Base-by-base conservation (phyloP, 2,797 vertebrate species). In the Enteromius afrohamiltoni region DNA sequence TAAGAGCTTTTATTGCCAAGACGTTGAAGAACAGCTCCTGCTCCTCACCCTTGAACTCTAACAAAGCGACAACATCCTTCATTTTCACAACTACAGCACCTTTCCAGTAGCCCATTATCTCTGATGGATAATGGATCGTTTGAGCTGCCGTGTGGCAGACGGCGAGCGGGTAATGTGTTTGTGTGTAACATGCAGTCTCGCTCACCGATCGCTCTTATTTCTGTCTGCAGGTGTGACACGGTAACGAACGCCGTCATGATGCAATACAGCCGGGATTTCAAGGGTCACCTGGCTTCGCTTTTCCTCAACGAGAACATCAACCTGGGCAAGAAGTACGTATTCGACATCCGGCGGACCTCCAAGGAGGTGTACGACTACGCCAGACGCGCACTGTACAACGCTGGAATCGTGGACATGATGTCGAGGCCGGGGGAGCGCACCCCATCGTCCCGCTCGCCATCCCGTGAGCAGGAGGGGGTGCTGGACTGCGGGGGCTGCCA, bases 281-380 rank as follows among this genome's bases (percentile, higher is more conserved):
- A 99, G 88, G 98, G 98, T 42, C 98, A 99, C 91, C 89, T 99
- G 29, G 98, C 98, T 0, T 99, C 98, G 1, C 94, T 99, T 0
- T 99, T 99, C 89, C 95, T 99, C 89, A 99, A 99, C 51, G 98
- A 99, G 90, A 99, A 99, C 91, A 96, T 99, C 86, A 97, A 98
- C 92, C 95, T 99, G 77, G 98, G 98, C 82, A 99, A 99, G 93
- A 99, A 99, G 82, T 99, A 98, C 0, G 96, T 99, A 13, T 99
- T 99, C 29, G 98, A 99, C 88, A 99, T 99, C 87, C 95, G 95
- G 34, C 96, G 98, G 88, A 99, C 98, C 4, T 96, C 97, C 68
- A 99, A 99, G 92, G 98, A 99, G 93, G 98, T 96, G 21, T 99
- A 99, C 23, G 98, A 99, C 93, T 96, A 98, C 0, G 96, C 98